Conservation (phyloP, 2,797 vertebrate species). For the Chiloscyllium punctatum region DNA sequence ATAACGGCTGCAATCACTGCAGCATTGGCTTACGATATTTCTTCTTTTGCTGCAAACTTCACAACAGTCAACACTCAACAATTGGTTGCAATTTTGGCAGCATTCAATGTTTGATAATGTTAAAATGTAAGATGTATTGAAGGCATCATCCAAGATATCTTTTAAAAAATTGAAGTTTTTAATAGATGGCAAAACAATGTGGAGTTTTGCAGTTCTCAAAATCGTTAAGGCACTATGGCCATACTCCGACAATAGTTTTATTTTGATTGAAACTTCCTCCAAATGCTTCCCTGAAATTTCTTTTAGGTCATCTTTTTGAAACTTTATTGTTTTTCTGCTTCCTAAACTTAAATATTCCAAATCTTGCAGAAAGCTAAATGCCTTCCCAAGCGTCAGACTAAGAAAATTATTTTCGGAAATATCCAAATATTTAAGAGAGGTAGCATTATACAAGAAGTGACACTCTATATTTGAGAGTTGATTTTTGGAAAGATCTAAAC, state of each 20-base stretch:
- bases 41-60: conserved; percentile 42
- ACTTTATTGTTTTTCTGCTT: conserved; percentile 44
- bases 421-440: conserved; percentile 60
- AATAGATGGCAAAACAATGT: conserved; percentile 44
- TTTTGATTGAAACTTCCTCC: neutral
- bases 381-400: conserved; percentile 54
- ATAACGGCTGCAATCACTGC: conserved; percentile 34
- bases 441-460: conserved; percentile 54
- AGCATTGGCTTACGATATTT: too few relatives aligned
- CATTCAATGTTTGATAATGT: conserved; percentile 60
- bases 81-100: neutral
- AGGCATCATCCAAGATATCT: conserved; percentile 55
- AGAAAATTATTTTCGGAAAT: conserved; percentile 65
- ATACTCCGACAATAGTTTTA: conserved; percentile 45
- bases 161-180: neutral
- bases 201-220: conserved; percentile 45
- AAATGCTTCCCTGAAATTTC: conserved; percentile 38
- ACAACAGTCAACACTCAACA: conserved; percentile 56
- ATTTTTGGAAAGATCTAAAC: conserved; percentile 75
- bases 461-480: conserved; percentile 53
- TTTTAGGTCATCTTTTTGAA: conserved; percentile 43
- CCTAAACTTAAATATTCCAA: conserved; percentile 57
- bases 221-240: conserved; percentile 50
- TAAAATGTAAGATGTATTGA: conserved; percentile 58
- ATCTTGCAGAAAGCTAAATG: conserved; percentile 52